phyloP scores from a whole-genome alignment of 2,113 vertebrate species.

The Anser brachyrhynchus region DNA sequence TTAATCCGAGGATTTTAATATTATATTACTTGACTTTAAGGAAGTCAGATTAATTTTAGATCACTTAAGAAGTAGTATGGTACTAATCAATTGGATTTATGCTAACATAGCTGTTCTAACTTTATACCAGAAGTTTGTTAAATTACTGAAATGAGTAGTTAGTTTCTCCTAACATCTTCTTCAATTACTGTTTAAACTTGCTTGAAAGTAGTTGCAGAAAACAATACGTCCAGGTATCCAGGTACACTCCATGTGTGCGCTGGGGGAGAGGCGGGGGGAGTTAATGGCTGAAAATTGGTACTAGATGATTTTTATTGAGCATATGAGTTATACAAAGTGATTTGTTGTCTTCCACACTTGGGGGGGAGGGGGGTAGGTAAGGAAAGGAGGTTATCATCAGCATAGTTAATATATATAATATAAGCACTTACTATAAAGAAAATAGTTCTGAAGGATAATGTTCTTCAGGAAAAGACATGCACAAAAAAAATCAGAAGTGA shows the following conservation, averaged over 20 bases:
- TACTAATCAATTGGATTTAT: background rate
- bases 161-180: background rate
- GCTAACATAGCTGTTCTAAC: background rate
- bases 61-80: background rate
- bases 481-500: constrained; percentile 13
- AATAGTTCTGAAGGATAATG: background rate
- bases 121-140: background rate
- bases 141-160: background rate
- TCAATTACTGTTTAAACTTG: background rate
- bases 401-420: background rate
- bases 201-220: background rate
- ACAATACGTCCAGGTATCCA: background rate
- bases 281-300: background rate
- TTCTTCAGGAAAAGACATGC: background rate
- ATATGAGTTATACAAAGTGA: background rate
- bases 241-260: no score
- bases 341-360: background rate
- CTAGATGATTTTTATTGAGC: background rate
- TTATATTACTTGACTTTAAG: background rate
- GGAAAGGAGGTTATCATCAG: background rate
- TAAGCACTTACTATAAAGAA: background rate
- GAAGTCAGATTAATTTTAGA: background rate
- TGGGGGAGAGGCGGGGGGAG: background rate
- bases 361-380: no score
- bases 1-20: background rate